These are phyloP conservation scores for Myotis pilosus DNA, from an alignment of 2,797 vertebrate genomes.

Conservation along the genomic window DNA sequence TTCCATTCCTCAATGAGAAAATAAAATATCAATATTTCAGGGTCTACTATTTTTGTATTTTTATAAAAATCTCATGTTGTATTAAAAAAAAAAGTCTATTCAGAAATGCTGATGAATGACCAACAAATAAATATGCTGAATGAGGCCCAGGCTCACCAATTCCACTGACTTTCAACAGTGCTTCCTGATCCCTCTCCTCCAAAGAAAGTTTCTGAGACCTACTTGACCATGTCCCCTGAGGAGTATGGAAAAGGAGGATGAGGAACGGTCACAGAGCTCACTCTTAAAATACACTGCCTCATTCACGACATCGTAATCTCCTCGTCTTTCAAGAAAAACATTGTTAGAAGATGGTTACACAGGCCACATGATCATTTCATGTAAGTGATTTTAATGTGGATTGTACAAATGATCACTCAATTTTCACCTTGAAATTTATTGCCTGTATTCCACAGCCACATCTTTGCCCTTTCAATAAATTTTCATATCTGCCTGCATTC, in stretches of 20 bases:
- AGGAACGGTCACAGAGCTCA: not conserved
- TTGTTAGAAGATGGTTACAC: conserved; percentile 6
- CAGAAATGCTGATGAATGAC: not conserved
- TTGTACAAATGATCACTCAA: conserved; percentile 44
- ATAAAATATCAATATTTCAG: not conserved
- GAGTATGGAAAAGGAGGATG: not conserved
- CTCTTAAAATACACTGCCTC: not conserved
- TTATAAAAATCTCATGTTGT: conserved; percentile 23
- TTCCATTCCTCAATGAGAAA: not conserved
- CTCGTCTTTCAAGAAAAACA: not conserved
- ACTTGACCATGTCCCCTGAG: not conserved
- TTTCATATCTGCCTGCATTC: not conserved
- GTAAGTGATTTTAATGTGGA: conserved; percentile 58
- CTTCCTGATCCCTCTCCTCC: not conserved
- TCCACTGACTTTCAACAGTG: not conserved
- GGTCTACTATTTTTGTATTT: not conserved
- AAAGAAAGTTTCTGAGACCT: not conserved
- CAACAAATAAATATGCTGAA: not conserved
- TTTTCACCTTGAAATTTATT: conserved; percentile 50
- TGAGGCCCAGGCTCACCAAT: not conserved
- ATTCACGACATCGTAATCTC: not conserved
- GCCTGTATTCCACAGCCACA: not conserved
- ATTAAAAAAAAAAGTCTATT: not conserved
- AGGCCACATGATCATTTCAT: not conserved
- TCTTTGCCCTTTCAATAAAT: conserved; percentile 7